Evolutionary conservation across 2,113 vertebrate genomes (phyloP).

Genomic region (Nanger granti): DNA sequence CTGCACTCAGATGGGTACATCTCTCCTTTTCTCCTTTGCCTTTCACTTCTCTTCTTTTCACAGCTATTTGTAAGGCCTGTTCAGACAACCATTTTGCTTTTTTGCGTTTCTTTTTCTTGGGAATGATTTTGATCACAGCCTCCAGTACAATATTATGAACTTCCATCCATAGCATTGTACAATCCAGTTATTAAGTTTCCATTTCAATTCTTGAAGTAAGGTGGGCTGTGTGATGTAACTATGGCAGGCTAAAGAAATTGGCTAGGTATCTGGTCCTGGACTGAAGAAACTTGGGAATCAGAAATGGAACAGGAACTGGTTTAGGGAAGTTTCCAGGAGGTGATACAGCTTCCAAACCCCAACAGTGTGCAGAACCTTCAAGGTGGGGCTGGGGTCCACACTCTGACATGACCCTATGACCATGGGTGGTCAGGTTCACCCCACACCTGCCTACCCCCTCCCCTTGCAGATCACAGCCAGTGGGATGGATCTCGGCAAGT

Average conservation of each 20-base stretch:
- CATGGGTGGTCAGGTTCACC: neutral
- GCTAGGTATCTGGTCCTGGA: neutral
- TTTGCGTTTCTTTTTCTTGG: neutral
- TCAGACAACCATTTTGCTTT: neutral
- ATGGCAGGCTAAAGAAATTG: neutral
- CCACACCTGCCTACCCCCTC: neutral
- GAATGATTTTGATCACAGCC: neutral
- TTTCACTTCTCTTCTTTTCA: neutral
- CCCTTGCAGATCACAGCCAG: slow-evolving; percentile 81
- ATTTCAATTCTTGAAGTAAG: neutral
- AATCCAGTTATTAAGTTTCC: neutral
- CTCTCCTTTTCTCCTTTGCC: neutral
- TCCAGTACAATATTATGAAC: neutral
- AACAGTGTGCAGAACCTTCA: neutral
- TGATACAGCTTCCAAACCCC: neutral
- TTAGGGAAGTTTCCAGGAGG: neutral
- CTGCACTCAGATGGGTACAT: neutral
- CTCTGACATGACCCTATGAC: neutral
- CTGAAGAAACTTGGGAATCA: neutral
- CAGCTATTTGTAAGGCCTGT: neutral
- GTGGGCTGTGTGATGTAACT: neutral
- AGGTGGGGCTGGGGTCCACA: rapidly evolving
- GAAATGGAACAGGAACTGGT: neutral
- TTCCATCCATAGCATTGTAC: neutral
- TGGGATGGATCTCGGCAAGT: slow-evolving; percentile 77